Conservation (phyloP, 1,140 invertebrate species). For the Eurosta solidaginis region DNA sequence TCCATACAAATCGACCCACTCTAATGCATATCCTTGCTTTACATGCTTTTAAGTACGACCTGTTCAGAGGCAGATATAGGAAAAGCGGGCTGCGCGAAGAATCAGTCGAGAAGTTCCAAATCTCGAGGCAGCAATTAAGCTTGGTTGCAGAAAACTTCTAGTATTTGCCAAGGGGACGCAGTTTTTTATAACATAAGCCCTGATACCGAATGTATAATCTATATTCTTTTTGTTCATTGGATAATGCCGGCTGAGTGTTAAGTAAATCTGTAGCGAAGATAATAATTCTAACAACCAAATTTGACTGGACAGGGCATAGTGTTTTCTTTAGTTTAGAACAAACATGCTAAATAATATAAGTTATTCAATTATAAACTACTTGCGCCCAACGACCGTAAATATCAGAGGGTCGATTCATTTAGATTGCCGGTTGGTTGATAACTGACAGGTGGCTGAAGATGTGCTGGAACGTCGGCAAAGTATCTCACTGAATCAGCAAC, state of each 20-base stretch:
- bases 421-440: background rate
- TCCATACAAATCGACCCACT: no score
- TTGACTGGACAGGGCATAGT: background rate
- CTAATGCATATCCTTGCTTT: no score
- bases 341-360: conserved; percentile 26
- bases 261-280: background rate
- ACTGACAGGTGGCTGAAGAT: background rate
- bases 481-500: background rate
- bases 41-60: no score
- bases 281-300: background rate
- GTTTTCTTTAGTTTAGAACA: background rate
- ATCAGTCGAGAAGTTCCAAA: no score
- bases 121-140: no score
- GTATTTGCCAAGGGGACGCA: background rate
- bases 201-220: no score
- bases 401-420: background rate
- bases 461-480: background rate
- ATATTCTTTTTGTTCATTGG: background rate
- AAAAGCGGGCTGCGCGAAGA: no score
- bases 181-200: no score
- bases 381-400: background rate
- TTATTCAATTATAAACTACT: conserved; percentile 31
- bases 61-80: no score
- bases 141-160: background rate
- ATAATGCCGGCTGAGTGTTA: background rate